Evolutionary conservation across 1,140 invertebrate genomes (phyloP).

Genomic region (Calliopsis andreniformis): DNA sequence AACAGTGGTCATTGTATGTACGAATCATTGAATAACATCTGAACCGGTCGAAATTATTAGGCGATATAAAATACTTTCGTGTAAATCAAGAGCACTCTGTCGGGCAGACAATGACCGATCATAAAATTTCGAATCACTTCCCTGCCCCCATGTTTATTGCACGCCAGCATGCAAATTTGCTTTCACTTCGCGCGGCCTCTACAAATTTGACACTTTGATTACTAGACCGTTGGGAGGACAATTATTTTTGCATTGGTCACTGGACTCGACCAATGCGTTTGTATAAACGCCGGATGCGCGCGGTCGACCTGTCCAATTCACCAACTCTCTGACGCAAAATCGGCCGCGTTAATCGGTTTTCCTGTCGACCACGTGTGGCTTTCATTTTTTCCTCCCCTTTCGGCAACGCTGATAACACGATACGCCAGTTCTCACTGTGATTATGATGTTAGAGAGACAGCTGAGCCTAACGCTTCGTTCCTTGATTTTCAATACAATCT

Average conservation of each 20-base stretch:
- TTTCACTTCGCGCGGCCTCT: slow-evolving; percentile 13
- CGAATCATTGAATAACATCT: not conserved
- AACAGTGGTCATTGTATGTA: not conserved
- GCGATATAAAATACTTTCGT: slow-evolving; percentile 24
- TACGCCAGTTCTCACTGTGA: slow-evolving; percentile 38
- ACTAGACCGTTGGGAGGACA: slow-evolving; percentile 27
- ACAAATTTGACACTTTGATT: slow-evolving; percentile 55
- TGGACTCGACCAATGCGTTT: slow-evolving; percentile 5
- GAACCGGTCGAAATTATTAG: slow-evolving; percentile 28
- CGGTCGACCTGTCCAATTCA: slow-evolving; percentile 37
- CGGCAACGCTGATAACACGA: slow-evolving; percentile 15
- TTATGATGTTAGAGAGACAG: slow-evolving; percentile 20
- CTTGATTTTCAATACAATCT: no score
- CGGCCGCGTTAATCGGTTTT: slow-evolving; percentile 44
- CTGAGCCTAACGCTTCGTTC: no score
- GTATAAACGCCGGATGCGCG: slow-evolving; percentile 37
- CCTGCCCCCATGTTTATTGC: slow-evolving; percentile 14
- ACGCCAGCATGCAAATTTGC: slow-evolving; percentile 45
- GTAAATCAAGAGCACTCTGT: not conserved
- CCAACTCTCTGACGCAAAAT: slow-evolving; percentile 28
- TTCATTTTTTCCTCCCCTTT: not conserved
- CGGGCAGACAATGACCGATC: slow-evolving; percentile 26
- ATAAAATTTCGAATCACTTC: slow-evolving; percentile 42
- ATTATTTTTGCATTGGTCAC: slow-evolving; percentile 47
- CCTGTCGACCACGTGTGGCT: not conserved